These are phyloP conservation scores for Hemiscyllium ocellatum DNA, from an alignment of 2,113 vertebrate genomes.

Conservation along the genomic window DNA sequence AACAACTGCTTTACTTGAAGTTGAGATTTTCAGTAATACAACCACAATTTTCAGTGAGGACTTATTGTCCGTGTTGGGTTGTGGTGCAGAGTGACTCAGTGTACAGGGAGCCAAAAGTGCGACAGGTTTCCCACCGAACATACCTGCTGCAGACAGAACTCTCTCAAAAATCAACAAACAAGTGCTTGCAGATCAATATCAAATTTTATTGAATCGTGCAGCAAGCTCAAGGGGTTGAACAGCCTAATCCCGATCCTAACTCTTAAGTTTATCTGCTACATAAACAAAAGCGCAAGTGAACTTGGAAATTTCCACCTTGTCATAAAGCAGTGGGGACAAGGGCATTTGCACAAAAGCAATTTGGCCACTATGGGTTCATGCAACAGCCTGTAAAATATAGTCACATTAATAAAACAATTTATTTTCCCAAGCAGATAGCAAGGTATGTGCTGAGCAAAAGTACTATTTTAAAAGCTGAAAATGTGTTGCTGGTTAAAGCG, in stretches of 20 bases:
- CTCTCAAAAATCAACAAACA: not conserved
- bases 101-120: not conserved
- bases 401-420: not conserved
- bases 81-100: not conserved
- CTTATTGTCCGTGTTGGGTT: not conserved
- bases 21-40: too few species aligned
- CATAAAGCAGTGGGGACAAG: too few species aligned
- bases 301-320: not conserved
- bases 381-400: not conserved
- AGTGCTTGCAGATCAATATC: not conserved
- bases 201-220: too few species aligned
- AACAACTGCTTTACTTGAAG: too few species aligned
- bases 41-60: too few species aligned
- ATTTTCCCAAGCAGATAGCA: not conserved
- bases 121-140: not conserved
- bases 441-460: not conserved
- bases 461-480: not conserved
- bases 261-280: not conserved
- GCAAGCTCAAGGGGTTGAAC: too few species aligned
- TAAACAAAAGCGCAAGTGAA: not conserved
- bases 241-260: too few species aligned
- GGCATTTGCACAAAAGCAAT: not conserved
- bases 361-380: not conserved
- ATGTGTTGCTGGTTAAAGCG: too few species aligned
- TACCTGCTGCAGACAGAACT: not conserved